Percentiles rank a stretch among this genome's conserved stretches.
These are phyloP conservation scores for Delia radicum DNA, from an alignment of 1,140 invertebrate genomes.

Conservation along the genomic window DNA sequence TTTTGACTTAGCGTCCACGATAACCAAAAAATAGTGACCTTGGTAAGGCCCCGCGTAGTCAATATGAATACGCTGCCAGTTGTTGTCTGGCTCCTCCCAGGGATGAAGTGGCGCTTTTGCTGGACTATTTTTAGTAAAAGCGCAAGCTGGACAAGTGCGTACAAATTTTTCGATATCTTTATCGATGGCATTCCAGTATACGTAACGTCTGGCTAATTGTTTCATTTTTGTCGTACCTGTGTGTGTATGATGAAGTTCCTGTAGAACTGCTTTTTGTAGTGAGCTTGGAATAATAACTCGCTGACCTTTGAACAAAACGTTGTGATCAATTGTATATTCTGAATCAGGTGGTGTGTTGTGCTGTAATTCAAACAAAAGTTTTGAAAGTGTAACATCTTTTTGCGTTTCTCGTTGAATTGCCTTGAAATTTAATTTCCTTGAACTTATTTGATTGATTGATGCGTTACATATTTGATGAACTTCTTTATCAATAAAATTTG, in stretches of 20 bases:
- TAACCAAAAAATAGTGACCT: conserved; percentile 34
- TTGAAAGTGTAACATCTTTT: background rate
- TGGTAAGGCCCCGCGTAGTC: background rate
- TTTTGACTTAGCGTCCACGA: conserved; percentile 45
- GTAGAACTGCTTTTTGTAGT: background rate
- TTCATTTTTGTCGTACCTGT: too few species aligned
- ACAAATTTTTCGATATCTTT: too few species aligned
- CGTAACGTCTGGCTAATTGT: too few species aligned
- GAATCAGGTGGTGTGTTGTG: background rate
- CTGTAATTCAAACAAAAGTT: background rate
- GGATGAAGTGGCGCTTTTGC: background rate
- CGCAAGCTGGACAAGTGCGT: too few species aligned
- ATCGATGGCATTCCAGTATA: too few species aligned
- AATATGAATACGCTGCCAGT: background rate
- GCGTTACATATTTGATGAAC: background rate
- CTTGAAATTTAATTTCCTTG: background rate
- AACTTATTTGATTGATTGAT: background rate
- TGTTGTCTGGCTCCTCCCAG: background rate
- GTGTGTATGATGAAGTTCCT: background rate
- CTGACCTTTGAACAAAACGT: background rate
- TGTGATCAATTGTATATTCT: background rate
- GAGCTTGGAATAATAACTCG: background rate
- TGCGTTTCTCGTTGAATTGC: background rate
- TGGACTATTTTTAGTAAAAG: too few species aligned
- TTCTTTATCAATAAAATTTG: background rate